Evolutionary conservation across 2,797 vertebrate genomes (phyloP), one percentile per base, ranked within the genome.

Genomic region (Galaxias olidus): DNA sequence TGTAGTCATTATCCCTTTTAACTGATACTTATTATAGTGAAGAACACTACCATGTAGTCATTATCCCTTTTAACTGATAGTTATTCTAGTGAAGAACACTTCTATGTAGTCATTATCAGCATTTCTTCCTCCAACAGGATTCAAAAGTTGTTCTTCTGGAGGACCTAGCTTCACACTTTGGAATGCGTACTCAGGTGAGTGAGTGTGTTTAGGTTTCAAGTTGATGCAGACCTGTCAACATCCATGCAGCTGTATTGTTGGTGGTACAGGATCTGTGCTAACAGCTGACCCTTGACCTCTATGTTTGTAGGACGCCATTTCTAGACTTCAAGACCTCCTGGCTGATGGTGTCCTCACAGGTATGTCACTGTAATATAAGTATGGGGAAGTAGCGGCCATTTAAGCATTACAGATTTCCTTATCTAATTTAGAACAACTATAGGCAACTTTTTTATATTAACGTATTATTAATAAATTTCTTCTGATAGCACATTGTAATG

Each of bases 81-180:
- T 30, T 30, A 30, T 30, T 30, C 30, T 30, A 30, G 30, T 30
- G 6, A 30, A 30, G 30, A 2, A 30, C 6, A 30, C 30, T 53
- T 19, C 18, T 53, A 19, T 19, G 18, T 6, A 19, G 15, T 30
- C 54, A 20, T 41, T 9, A 41, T 1, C 42, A n/a, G 8, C 54
- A 41, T 9, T 41, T 30, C 13, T 41, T 56, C 7, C 42, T 30
- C 30, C 30, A 49, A 0, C 83, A 99, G 97, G 93, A 80, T 61
- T 88, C 92, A 0, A 99, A 99, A 75, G 96, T 99, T 53, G 93
- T 98, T 70, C 93, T 98, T 58, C 81, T 99, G 76, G 97, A 99
- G 84, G 96, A 99, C 46, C 55, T 99, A 90, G 96, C 95, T 0
- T 98, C 96, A 1, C 94, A 95, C 4, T 90, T 99, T 69, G 96